Evolutionary conservation across 2,113 vertebrate genomes (phyloP).

Genomic region (Alligator mississippiensis): DNA sequence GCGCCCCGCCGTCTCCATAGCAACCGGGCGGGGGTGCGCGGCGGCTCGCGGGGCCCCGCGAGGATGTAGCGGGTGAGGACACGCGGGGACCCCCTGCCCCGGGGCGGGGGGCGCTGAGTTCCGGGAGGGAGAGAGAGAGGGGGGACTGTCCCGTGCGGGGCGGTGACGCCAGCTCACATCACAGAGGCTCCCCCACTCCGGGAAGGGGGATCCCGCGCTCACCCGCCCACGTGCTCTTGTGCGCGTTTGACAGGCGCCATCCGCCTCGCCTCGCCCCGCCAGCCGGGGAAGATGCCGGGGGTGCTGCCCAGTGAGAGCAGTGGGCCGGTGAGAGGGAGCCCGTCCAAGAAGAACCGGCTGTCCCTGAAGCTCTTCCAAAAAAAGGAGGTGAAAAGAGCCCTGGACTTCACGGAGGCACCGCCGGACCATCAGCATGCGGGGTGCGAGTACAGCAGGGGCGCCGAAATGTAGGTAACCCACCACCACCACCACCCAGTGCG

Average conservation of each 20-base stretch:
- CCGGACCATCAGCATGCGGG: slow-evolving; percentile 82
- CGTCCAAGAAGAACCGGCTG: slow-evolving; percentile 89
- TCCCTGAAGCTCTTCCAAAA: slow-evolving; percentile 96
- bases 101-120: not conserved
- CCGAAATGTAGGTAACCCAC: slow-evolving; percentile 81
- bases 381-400: slow-evolving; percentile 92
- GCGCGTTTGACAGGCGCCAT: slow-evolving; percentile 48
- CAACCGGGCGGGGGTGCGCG: not conserved
- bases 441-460: slow-evolving; percentile 71
- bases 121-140: not conserved
- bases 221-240: not conserved
- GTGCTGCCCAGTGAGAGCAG: slow-evolving; percentile 84
- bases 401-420: slow-evolving; percentile 89
- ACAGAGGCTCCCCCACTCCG: too few relatives aligned
- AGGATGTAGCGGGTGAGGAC: not conserved
- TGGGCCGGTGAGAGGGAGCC: slow-evolving; percentile 82
- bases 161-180: too few relatives aligned
- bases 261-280: not conserved
- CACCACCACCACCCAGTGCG: too few relatives aligned
- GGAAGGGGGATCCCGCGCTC: not conserved
- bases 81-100: not conserved
- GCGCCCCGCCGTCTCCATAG: not conserved
- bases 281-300: slow-evolving; percentile 85
- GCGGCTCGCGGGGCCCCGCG: not conserved
- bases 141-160: not conserved